phyloP scores from a whole-genome alignment of 1,140 invertebrate species.

The Goniozus legneri region DNA sequence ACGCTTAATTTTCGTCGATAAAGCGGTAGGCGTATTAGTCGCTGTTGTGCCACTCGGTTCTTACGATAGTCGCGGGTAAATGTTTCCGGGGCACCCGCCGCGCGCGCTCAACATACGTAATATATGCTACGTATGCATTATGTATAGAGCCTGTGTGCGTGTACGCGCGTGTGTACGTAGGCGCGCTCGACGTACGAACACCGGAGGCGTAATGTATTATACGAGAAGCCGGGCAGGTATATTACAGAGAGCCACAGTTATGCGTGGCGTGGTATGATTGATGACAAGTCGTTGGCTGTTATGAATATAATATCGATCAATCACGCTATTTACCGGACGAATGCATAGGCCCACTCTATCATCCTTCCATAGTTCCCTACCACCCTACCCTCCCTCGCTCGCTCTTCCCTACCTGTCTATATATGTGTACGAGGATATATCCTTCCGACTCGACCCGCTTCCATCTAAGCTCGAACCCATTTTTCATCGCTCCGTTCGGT shows the following conservation, averaged over 20 bases:
- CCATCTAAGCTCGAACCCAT: constrained; percentile 27
- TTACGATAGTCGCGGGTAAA: constrained; percentile 16
- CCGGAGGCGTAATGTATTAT: constrained; percentile 40
- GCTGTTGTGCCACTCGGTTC: no score
- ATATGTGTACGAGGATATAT: neutral
- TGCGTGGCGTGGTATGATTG: constrained; percentile 43
- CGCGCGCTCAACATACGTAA: no score
- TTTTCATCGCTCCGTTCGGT: constrained; percentile 28
- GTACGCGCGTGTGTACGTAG: no score
- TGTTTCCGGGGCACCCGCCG: constrained; percentile 34
- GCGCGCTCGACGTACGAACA: constrained; percentile 23
- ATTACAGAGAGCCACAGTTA: constrained; percentile 35
- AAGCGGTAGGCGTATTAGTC: no score
- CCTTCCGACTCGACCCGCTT: constrained; percentile 32
- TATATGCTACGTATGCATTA: no score
- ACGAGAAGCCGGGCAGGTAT: constrained; percentile 31
- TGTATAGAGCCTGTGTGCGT: no score
- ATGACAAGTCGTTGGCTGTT: constrained; percentile 50
- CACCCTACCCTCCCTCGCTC: no score
- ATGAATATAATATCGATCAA: constrained; percentile 55
- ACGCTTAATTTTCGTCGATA: no score
- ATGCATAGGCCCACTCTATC: constrained; percentile 47
- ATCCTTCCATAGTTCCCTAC: constrained; percentile 28
- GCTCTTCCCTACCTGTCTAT: constrained; percentile 27
- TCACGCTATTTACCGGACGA: constrained; percentile 50